These are phyloP conservation scores for Leucoma salicis DNA, from an alignment of 2,888 invertebrate species.

Conservation along the genomic window DNA sequence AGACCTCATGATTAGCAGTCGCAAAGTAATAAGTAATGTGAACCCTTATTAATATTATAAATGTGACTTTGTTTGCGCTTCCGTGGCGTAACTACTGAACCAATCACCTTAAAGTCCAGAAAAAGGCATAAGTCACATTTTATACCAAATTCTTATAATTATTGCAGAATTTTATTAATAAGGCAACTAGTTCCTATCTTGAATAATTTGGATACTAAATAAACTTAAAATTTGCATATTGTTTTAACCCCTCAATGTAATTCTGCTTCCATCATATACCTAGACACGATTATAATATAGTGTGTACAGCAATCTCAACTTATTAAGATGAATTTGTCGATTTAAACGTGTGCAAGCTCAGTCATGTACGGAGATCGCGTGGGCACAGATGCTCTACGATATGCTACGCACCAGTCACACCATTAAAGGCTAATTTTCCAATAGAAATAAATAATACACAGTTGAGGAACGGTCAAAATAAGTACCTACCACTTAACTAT, in stretches of 20 bases:
- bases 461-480: slow-evolving; percentile 67
- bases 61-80: too few species aligned
- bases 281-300: slow-evolving; percentile 37
- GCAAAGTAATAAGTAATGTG: too few species aligned
- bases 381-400: slow-evolving; percentile 57
- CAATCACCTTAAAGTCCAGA: too few species aligned
- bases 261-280: slow-evolving; percentile 44
- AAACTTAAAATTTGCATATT: slow-evolving; percentile 1
- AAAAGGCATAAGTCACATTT: too few species aligned
- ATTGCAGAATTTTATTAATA: too few species aligned
- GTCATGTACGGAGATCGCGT: slow-evolving; percentile 66
- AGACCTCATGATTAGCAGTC: too few species aligned
- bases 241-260: slow-evolving; percentile 42
- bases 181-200: too few species aligned
- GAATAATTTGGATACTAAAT: too few species aligned
- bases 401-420: slow-evolving; percentile 60
- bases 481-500: slow-evolving; percentile 53
- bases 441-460: slow-evolving; percentile 74
- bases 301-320: slow-evolving; percentile 65
- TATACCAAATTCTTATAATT: too few species aligned
- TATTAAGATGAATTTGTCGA: slow-evolving; percentile 72
- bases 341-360: slow-evolving; percentile 59
- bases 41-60: too few species aligned
- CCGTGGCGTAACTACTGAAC: too few species aligned
- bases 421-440: slow-evolving; percentile 75